A percentile compares a stretch with the other conserved stretches of the same genome.
phyloP scores from a whole-genome alignment of 2,888 invertebrate genomes.

The Maniola hyperantus region DNA sequence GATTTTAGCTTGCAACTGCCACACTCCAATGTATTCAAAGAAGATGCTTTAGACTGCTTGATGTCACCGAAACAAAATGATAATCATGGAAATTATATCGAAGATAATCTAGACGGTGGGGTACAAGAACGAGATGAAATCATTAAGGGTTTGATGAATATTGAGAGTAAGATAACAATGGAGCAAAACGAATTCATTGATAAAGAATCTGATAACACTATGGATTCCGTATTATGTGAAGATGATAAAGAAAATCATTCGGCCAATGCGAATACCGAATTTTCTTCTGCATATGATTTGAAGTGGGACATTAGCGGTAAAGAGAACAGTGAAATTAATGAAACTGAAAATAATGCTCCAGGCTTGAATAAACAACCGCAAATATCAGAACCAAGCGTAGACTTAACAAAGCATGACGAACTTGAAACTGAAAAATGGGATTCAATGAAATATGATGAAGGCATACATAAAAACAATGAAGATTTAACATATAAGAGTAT shows the following conservation, averaged over 20 bases:
- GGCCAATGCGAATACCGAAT: slow-evolving; percentile 20
- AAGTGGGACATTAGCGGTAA: slow-evolving; percentile 41
- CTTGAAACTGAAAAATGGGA: slow-evolving; percentile 53
- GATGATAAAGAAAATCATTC: slow-evolving; percentile 25
- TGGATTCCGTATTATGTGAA: slow-evolving; percentile 25
- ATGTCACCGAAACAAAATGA: slow-evolving; percentile 66
- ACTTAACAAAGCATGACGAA: slow-evolving; percentile 53
- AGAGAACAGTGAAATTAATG: slow-evolving; percentile 39
- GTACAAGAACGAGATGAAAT: slow-evolving; percentile 70
- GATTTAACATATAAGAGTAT: slow-evolving; percentile 26
- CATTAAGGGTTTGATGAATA: slow-evolving; percentile 74
- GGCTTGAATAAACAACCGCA: slow-evolving; percentile 39
- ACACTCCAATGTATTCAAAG: slow-evolving; percentile 67
- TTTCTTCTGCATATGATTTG: slow-evolving; percentile 35
- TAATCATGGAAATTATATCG: slow-evolving; percentile 54
- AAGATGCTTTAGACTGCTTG: slow-evolving; percentile 69
- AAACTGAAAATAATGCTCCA: neutral
- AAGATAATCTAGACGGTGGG: slow-evolving; percentile 54
- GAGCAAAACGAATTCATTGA: slow-evolving; percentile 42
- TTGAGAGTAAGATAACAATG: slow-evolving; percentile 67
- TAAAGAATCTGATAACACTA: slow-evolving; percentile 21
- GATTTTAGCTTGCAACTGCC: slow-evolving; percentile 70
- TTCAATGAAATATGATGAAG: slow-evolving; percentile 47
- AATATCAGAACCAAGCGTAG: slow-evolving; percentile 52
- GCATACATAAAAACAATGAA: slow-evolving; percentile 53